These are phyloP conservation scores for Pelvicachromis taeniatus DNA, from an alignment of 2,113 vertebrate species.

Conservation along the genomic window DNA sequence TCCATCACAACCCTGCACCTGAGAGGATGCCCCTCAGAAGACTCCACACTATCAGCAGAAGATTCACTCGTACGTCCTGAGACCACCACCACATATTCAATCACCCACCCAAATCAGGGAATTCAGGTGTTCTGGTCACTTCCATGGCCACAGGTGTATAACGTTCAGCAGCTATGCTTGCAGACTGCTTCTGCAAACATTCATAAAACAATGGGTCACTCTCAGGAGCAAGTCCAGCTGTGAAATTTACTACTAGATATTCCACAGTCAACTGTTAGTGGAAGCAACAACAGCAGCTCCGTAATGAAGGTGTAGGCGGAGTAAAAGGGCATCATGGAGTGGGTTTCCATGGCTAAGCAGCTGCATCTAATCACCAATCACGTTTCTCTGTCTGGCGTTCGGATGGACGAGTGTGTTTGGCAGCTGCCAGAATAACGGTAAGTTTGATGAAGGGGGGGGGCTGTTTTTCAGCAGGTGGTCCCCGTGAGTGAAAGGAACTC, in stretches of 20 bases:
- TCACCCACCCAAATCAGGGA: not conserved
- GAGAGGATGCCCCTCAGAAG: too few species aligned
- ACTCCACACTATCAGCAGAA: not conserved
- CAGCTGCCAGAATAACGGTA: not conserved
- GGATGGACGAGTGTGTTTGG: not conserved
- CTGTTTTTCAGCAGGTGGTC: not conserved
- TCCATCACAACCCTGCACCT: not conserved
- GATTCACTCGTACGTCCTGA: too few species aligned
- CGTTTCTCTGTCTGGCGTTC: not conserved
- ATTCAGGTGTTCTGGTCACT: not conserved
- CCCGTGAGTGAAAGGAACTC: not conserved
- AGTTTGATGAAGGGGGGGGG: not conserved
- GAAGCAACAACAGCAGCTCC: not conserved
- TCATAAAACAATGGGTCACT: not conserved
- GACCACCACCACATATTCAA: rapidly evolving
- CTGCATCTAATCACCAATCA: too few species aligned
- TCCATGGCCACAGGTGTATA: too few species aligned
- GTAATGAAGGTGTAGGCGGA: not conserved
- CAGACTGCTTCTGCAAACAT: too few species aligned
- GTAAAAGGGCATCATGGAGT: not conserved
- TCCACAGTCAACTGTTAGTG: too few species aligned
- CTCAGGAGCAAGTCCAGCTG: not conserved
- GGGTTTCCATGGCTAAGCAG: not conserved
- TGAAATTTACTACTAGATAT: not conserved
- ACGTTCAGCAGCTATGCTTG: rapidly evolving